phyloP scores from a whole-genome alignment of 1,140 invertebrate species.

The Elymnias hypermnestra region DNA sequence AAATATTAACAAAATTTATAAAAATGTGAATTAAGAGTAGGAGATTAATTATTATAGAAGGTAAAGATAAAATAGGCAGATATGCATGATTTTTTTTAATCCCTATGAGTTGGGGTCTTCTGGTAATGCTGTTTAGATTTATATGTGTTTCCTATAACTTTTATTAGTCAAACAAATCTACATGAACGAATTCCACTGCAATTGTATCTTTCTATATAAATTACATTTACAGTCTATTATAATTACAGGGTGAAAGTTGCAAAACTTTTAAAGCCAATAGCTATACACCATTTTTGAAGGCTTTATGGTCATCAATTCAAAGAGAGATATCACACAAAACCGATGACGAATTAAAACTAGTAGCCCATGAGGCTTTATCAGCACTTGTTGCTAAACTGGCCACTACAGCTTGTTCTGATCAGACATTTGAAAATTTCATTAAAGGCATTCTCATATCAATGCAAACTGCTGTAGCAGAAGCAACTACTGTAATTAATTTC shows the following conservation, averaged over 20 bases:
- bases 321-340: slow-evolving; percentile 65
- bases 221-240: no score
- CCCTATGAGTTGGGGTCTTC: no score
- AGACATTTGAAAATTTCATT: slow-evolving; percentile 57
- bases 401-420: slow-evolving; percentile 40
- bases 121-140: no score
- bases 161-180: no score
- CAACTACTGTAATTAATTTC: slow-evolving; percentile 72
- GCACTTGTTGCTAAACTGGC: slow-evolving; percentile 51
- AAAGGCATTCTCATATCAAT: slow-evolving; percentile 60
- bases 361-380: slow-evolving; percentile 51
- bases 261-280: slow-evolving; percentile 46
- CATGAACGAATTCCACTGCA: no score
- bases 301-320: slow-evolving; percentile 55
- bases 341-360: slow-evolving; percentile 61
- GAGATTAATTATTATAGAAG: no score
- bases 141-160: no score
- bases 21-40: no score
- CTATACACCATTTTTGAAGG: slow-evolving; percentile 58
- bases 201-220: no score
- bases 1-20: no score
- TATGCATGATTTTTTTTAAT: no score
- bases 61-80: no score
- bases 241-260: slow-evolving; percentile 61
- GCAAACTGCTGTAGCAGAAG: slow-evolving; percentile 68